Base-by-base conservation (phyloP, 2,797 vertebrate genomes). In the Sylvilagus floridanus region DNA sequence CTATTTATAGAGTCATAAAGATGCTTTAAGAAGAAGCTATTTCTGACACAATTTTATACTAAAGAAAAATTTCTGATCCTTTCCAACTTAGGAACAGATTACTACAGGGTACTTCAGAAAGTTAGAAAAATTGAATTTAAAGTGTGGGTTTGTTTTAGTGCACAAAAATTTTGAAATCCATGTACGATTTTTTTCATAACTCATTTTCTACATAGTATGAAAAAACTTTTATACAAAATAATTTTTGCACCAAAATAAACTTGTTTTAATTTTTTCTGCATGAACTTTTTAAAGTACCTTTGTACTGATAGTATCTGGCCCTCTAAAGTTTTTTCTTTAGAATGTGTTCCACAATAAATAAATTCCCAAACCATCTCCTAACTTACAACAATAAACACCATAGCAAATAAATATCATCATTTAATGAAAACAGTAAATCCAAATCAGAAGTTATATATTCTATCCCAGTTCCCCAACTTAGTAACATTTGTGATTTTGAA, bases 1-100 rank as follows among this genome's bases (percentile, higher is more conserved):
- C 63, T 90, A 90, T 47, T 89, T 66, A 90, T 52, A 82, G 60
- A 94, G n/a, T 77, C 93, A 83, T 87, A 87, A 93, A 85, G 26
- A 94, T 2, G 84, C 82, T 88, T 95, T 60, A 16, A 88, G 62
- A 91, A n/a, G 12, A 9, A 84, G 8, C 30, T 82, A 93, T 82
- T 84, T 83, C 35, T 75, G 26, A 95, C 77, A 92, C 14, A 50
- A 26, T 78, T 85, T 89, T 72, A 84, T 71, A 57, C 16, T 65
- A 72, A 89, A 37, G n/a, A 52, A 92, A 95, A 91, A 85, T 73
- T 85, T 85, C 62, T 91, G 68, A 24, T n/a, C 42, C 50, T 95
- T 2, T 91, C 30, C 35, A 94, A 93, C 1, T 95, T 37, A 66
- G 35, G 6, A 87, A 91, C 30, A 77, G n/a, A 17, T 35, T 89